These are phyloP conservation scores for Phoebastria nigripes DNA, from an alignment of 2,797 vertebrate species.

Conservation along the genomic window DNA sequence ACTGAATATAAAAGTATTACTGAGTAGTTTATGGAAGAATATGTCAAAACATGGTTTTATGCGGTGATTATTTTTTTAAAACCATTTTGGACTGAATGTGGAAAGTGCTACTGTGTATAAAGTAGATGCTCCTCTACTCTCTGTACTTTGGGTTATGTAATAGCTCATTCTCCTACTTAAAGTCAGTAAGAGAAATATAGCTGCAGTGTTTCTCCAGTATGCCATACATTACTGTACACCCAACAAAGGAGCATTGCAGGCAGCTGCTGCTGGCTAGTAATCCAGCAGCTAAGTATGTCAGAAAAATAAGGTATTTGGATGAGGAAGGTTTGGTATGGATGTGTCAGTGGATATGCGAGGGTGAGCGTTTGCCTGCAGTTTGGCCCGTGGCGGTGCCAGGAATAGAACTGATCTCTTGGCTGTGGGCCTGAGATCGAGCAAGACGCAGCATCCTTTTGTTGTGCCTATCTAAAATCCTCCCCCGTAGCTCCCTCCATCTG, in stretches of 20 bases:
- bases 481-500: conserved; percentile 16
- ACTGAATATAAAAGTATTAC: background rate
- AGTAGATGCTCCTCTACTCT: background rate
- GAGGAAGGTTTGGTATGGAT: background rate
- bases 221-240: background rate
- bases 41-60: background rate
- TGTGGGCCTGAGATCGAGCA: background rate
- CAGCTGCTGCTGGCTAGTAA: background rate
- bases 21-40: background rate
- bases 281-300: background rate
- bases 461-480: background rate
- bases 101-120: background rate
- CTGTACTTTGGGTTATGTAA: background rate
- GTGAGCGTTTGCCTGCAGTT: background rate
- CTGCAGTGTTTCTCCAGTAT: background rate
- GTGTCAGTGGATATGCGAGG: background rate
- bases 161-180: background rate
- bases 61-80: background rate
- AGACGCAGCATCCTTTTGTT: conserved; percentile 24
- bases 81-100: background rate
- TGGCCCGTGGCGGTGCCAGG: background rate
- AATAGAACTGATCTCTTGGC: conserved; percentile 9
- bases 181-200: background rate
- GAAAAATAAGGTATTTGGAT: background rate
- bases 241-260: background rate